Evolutionary conservation across 2,888 invertebrate species (phyloP).

Genomic region (Tachina lurida): DNA sequence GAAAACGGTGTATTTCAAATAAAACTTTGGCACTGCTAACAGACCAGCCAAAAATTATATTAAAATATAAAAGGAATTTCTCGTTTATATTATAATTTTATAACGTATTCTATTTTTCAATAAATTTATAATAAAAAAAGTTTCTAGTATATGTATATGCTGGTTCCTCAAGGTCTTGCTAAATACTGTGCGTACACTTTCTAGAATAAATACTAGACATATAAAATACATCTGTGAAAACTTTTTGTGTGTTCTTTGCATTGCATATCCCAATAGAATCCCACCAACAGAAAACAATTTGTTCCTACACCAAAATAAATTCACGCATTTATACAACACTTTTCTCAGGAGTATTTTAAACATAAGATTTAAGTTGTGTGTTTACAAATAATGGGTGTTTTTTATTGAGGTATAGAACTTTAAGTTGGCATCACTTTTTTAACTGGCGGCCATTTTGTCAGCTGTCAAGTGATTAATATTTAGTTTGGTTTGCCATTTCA

Average conservation of each 20-base stretch:
- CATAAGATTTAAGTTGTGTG: constrained; percentile 1
- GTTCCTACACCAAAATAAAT: neutral
- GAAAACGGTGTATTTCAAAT: constrained; percentile 6
- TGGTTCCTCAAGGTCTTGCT: constrained; percentile 16
- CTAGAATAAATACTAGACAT: constrained; percentile 19
- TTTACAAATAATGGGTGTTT: too few relatives aligned
- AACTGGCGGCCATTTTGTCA: too few relatives aligned
- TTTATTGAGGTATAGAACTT: too few relatives aligned
- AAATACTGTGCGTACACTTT: constrained; percentile 41
- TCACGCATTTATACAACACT: constrained; percentile 11
- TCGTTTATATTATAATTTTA: neutral
- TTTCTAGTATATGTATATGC: neutral
- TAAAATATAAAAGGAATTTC: constrained; percentile 3
- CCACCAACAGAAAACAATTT: neutral
- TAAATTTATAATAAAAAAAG: constrained; percentile 1
- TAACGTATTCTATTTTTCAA: neutral
- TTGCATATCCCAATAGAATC: constrained; percentile 5
- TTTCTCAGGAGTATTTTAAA: neutral
- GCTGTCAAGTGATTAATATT: too few relatives aligned
- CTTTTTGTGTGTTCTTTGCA: constrained; percentile 11
- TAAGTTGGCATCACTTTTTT: too few relatives aligned
- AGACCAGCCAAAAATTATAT: neutral
- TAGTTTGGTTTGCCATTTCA: too few relatives aligned
- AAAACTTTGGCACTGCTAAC: constrained; percentile 5
- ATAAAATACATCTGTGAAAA: constrained; percentile 36